These are phyloP conservation scores for Drosophila nebulosa DNA, from an alignment of 1,140 invertebrate species.

Conservation along the genomic window DNA sequence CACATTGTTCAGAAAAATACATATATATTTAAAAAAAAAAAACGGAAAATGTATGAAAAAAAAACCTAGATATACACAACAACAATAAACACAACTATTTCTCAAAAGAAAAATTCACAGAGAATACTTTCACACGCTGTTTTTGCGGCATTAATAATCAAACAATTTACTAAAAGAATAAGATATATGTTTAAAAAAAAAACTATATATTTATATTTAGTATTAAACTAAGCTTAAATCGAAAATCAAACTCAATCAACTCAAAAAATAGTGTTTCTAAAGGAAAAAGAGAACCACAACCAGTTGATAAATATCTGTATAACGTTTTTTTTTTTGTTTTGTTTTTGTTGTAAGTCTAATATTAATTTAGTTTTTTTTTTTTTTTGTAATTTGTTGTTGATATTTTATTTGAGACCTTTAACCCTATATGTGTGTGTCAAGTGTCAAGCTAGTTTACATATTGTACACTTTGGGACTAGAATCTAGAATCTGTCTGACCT, in stretches of 20 bases:
- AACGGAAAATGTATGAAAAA: constrained; percentile 21
- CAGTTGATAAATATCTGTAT: constrained; percentile 37
- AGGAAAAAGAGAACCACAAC: constrained; percentile 68
- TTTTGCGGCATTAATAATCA: constrained; percentile 28
- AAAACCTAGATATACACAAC: constrained; percentile 34
- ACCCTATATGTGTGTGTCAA: too few relatives aligned
- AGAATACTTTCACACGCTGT: constrained; percentile 63
- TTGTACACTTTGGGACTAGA: constrained; percentile 48
- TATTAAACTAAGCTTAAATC: constrained; percentile 37
- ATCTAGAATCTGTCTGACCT: neutral
- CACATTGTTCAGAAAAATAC: constrained; percentile 27
- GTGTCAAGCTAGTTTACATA: constrained; percentile 65
- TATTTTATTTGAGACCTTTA: constrained; percentile 44
- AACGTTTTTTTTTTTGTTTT: constrained; percentile 15
- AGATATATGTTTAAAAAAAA: constrained; percentile 56
- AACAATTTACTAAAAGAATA: constrained; percentile 26
- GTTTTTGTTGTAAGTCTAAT: constrained; percentile 32
- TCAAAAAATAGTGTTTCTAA: constrained; percentile 38
- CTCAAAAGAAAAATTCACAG: constrained; percentile 61
- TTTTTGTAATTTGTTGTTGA: too few relatives aligned
- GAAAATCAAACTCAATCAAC: constrained; percentile 30
- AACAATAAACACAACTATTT: neutral
- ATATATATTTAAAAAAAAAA: neutral
- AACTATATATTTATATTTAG: constrained; percentile 32
- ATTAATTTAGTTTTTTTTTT: constrained; percentile 25